Percentiles rank a stretch among this genome's conserved stretches.
These are phyloP conservation scores for Tachina lurida DNA, from an alignment of 2,888 invertebrate species.

Conservation along the genomic window DNA sequence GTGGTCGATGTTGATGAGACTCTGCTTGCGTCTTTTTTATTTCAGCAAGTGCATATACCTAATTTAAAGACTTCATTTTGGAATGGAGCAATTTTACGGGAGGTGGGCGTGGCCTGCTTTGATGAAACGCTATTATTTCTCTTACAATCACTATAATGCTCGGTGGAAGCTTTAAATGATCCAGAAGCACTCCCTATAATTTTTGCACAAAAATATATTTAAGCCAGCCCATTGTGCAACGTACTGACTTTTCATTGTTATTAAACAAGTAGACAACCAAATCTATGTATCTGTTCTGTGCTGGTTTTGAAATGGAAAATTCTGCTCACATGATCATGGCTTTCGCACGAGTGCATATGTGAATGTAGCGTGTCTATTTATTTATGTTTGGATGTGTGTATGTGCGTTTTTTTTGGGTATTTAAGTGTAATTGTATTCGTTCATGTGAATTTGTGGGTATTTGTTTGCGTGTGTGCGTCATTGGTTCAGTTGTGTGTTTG, in stretches of 20 bases:
- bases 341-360: constrained; percentile 60
- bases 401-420: constrained; percentile 46
- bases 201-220: no score
- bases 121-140: no score
- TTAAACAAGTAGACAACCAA: constrained; percentile 55
- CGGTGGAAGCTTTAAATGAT: no score
- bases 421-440: constrained; percentile 56
- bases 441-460: background rate
- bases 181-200: no score
- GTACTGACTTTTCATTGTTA: constrained; percentile 38
- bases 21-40: no score
- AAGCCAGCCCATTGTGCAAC: background rate
- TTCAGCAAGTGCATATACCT: no score
- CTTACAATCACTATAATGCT: no score
- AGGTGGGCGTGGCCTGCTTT: no score
- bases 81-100: no score
- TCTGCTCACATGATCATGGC: constrained; percentile 27
- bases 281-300: constrained; percentile 59
- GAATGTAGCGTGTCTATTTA: constrained; percentile 17
- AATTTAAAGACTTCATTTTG: no score
- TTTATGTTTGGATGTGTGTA: constrained; percentile 22
- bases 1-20: no score
- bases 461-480: constrained; percentile 36
- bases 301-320: constrained; percentile 56
- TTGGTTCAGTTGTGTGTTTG: constrained; percentile 24